Evolutionary conservation across 2,113 vertebrate species (phyloP), one percentile per base, ranked within the genome.

Genomic region (Gopherus evgoodei): DNA sequence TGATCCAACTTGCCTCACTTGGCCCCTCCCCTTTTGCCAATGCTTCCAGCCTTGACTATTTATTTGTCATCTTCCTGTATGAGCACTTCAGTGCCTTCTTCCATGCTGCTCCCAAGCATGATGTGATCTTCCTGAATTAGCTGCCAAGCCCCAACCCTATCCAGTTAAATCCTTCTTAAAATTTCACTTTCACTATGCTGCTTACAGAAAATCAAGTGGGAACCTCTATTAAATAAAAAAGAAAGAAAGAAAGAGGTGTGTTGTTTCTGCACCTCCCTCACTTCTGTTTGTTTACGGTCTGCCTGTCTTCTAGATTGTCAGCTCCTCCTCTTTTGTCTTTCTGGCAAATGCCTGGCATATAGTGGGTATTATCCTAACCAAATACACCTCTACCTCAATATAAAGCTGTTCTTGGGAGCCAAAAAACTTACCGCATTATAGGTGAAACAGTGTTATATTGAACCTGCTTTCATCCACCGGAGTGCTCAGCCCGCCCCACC

Each of bases 1-100:
- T 49, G 11, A 52, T 44, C 38, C 22, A 3, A 35, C 11, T 22
- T 65, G 0, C 0, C 5, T 3, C 11, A 42, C 13, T 31, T 57
- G 42, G 5, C 21, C 6, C 25, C 17, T 14, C 62, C 38, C 13
- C 8, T 0, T 42, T 76, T 53, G 38, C 11, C 12, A 44, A 16
- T 2, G 13, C 12, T 72, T 44, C 24, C 69, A 3, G 3, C 4
- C 11, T 76, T 81, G 1, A 9, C n/a, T 84, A 38, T 5, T 54
- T 11, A 1, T 24, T 47, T 54, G 52, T 24, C n/a, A 59, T 6
- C 21, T 38, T 35, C 1, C 2, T 25, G 54, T 76, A 25, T 3
- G 6, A 44, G 10, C 38, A 44, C 38, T 16, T 5, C 31, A 65
- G 21, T 35, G 38, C 38, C 21, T 25, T 62, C 4, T 42, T 54